Evolutionary conservation across 1,140 invertebrate species (phyloP).

Genomic region (Nephotettix cincticeps): DNA sequence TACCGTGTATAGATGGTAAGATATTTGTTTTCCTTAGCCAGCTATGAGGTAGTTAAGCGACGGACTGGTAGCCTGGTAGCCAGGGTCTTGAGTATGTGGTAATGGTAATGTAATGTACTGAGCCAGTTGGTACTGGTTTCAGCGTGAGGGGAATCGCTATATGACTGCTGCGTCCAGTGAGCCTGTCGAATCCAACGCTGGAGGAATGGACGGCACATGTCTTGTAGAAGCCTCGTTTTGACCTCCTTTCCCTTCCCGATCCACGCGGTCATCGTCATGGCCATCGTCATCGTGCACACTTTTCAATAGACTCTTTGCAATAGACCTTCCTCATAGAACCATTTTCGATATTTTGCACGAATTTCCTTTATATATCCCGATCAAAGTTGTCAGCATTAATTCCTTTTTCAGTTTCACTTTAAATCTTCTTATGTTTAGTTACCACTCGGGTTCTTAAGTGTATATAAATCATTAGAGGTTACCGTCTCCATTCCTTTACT

Average conservation of each 20-base stretch:
- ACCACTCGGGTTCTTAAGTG: too few relatives aligned
- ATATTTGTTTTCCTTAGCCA: too few relatives aligned
- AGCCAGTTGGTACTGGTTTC: constrained; percentile 47
- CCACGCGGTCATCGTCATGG: background rate
- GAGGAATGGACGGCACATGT: constrained; percentile 77
- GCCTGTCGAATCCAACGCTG: constrained; percentile 73
- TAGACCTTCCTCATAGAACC: background rate
- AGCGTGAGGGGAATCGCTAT: constrained; percentile 80
- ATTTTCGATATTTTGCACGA: background rate
- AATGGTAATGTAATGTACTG: background rate
- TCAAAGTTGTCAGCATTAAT: too few relatives aligned
- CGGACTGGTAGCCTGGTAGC: background rate
- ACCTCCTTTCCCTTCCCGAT: constrained; percentile 37
- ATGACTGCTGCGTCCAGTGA: constrained; percentile 75
- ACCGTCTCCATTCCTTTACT: too few relatives aligned
- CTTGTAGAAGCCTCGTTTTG: constrained; percentile 81
- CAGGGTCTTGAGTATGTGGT: background rate
- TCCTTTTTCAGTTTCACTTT: too few relatives aligned
- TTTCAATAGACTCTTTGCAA: constrained; percentile 5
- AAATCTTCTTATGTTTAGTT: too few relatives aligned
- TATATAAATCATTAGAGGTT: too few relatives aligned
- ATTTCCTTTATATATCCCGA: background rate
- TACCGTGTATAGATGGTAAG: too few relatives aligned
- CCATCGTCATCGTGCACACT: background rate
- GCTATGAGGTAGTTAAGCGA: too few relatives aligned